Evolutionary conservation across 1,140 invertebrate species (phyloP).

Genomic region (Neodiprion fabricii): DNA sequence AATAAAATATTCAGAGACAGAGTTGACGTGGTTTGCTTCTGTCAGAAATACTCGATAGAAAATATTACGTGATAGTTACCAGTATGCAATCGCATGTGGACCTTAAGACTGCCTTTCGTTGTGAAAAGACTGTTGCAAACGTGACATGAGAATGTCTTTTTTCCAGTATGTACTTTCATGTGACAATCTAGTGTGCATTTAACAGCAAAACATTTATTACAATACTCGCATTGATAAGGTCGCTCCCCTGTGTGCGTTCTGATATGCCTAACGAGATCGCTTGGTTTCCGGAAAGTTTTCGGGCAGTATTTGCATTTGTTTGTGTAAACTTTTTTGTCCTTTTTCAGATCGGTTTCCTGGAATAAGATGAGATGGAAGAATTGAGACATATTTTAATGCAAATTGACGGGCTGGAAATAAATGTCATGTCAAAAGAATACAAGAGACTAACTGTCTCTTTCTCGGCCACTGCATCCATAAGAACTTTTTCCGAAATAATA

Average conservation of each 20-base stretch:
- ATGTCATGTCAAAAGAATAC: too few relatives aligned
- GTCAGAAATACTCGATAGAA: constrained; percentile 17
- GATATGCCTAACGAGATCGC: constrained; percentile 63
- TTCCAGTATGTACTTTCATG: constrained; percentile 65
- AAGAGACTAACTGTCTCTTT: constrained; percentile 40
- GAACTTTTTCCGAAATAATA: constrained; percentile 62
- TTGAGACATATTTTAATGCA: too few relatives aligned
- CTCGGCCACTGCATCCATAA: constrained; percentile 58
- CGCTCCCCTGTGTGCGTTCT: constrained; percentile 73
- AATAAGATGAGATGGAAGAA: not conserved
- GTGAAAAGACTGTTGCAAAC: constrained; percentile 68
- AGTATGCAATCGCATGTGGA: constrained; percentile 76
- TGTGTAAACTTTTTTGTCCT: constrained; percentile 45
- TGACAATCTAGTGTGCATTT: constrained; percentile 72
- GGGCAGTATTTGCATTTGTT: constrained; percentile 67
- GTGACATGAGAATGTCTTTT: constrained; percentile 65
- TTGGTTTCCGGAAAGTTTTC: constrained; percentile 63
- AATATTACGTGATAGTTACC: constrained; percentile 44
- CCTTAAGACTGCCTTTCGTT: constrained; percentile 70
- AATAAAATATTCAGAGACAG: constrained; percentile 17
- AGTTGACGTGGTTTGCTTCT: constrained; percentile 19
- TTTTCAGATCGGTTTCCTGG: constrained; percentile 26
- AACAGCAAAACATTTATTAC: constrained; percentile 71
- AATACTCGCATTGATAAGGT: constrained; percentile 70
- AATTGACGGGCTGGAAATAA: too few relatives aligned